Evolutionary conservation across 1,140 invertebrate species (phyloP).

Genomic region (Drosophila nebulosa): DNA sequence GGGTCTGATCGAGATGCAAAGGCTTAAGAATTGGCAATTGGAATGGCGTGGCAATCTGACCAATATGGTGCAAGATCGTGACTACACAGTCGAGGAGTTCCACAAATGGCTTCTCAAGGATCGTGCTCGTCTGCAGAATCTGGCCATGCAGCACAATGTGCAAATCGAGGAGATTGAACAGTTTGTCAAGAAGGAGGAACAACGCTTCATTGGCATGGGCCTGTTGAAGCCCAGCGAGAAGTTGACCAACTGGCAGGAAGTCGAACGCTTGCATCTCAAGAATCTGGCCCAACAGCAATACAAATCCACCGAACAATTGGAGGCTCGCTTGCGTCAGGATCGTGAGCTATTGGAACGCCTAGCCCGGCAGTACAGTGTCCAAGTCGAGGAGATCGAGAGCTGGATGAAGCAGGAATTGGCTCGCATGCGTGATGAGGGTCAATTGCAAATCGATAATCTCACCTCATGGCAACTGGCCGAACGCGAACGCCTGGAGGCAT

Average conservation of each 20-base stretch:
- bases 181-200: constrained; percentile 76
- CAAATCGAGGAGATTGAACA: constrained; percentile 77
- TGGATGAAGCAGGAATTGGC: constrained; percentile 78
- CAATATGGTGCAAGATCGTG: constrained; percentile 75
- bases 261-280: constrained; percentile 68
- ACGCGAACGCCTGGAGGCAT: constrained; percentile 64
- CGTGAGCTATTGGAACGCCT: constrained; percentile 64
- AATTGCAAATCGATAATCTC: constrained; percentile 74
- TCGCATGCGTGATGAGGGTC: constrained; percentile 73
- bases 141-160: constrained; percentile 78
- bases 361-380: constrained; percentile 69
- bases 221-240: constrained; percentile 74
- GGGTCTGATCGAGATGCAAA: constrained; percentile 69
- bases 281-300: constrained; percentile 73
- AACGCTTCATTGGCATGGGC: constrained; percentile 73
- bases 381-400: constrained; percentile 73
- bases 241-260: constrained; percentile 77
- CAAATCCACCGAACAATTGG: constrained; percentile 73
- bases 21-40: constrained; percentile 71
- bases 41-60: constrained; percentile 77
- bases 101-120: constrained; percentile 77
- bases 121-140: constrained; percentile 56
- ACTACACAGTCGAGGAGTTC: constrained; percentile 76
- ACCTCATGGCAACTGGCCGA: constrained; percentile 73
- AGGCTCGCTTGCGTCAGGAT: constrained; percentile 67